Conservation (phyloP, 2,888 invertebrate species). For the Orchestes rusci region DNA sequence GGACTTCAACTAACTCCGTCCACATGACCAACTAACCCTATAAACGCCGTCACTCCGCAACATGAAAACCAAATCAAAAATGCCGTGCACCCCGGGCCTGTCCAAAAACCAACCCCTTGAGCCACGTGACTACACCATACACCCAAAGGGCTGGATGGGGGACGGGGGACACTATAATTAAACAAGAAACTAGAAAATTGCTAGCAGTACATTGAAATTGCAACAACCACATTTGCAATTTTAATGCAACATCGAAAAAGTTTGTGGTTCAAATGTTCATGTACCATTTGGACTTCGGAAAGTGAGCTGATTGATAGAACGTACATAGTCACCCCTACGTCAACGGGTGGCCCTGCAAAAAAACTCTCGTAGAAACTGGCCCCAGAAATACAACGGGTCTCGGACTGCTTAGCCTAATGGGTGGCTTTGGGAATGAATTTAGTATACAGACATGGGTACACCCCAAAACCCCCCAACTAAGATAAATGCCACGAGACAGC, state of each 20-base stretch:
- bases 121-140: background rate
- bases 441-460: background rate
- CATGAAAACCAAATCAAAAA: slow-evolving; percentile 27
- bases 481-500: too few relatives aligned
- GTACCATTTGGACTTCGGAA: slow-evolving; percentile 96
- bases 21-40: too few relatives aligned
- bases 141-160: slow-evolving; percentile 20
- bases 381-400: background rate
- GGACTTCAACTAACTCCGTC: too few relatives aligned
- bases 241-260: background rate
- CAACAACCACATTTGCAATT: background rate
- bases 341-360: slow-evolving; percentile 88
- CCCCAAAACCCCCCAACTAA: background rate
- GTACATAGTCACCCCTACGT: slow-evolving; percentile 96
- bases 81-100: slow-evolving; percentile 22
- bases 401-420: too few relatives aligned
- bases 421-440: background rate
- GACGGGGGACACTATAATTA: slow-evolving; percentile 22
- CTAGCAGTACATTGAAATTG: too few relatives aligned
- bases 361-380: slow-evolving; percentile 8
- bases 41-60: too few relatives aligned
- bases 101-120: slow-evolving; percentile 19
- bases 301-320: slow-evolving; percentile 97
- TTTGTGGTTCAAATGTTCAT: slow-evolving; percentile 12
- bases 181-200: too few relatives aligned